Conservation (phyloP, 2,113 vertebrate genomes). For the Potamarius usumacintae region DNA sequence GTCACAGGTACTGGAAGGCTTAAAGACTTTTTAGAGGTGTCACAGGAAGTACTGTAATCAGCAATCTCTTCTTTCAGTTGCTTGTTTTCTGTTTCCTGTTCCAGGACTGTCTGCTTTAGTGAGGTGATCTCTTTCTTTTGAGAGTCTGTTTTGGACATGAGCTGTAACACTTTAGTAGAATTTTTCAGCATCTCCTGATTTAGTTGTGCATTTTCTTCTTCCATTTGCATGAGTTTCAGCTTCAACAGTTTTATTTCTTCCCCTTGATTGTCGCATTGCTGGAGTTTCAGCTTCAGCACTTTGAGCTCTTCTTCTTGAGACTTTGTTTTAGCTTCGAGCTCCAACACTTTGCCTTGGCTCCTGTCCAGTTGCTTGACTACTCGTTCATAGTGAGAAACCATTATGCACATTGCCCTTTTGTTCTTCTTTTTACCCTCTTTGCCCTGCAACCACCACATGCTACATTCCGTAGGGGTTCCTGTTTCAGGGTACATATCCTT, state of each 20-base stretch:
- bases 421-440: constrained; percentile 1
- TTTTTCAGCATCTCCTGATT: not conserved
- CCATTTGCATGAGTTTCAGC: not conserved
- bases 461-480: not conserved
- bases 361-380: not conserved
- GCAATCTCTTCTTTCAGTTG: not conserved
- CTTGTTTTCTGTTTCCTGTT: not conserved
- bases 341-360: not conserved
- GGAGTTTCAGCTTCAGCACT: not conserved
- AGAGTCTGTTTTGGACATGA: not conserved
- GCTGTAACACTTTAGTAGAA: not conserved
- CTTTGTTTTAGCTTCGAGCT: not conserved
- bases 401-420: constrained; percentile 17
- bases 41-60: not conserved
- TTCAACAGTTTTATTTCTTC: not conserved
- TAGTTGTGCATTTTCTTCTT: not conserved
- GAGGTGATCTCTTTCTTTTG: not conserved
- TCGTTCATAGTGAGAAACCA: not conserved
- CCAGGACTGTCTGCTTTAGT: not conserved
- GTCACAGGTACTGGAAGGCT: not conserved
- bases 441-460: not conserved
- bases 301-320: not conserved
- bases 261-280: not conserved
- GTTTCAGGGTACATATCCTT: not conserved
- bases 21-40: no score